Base-by-base conservation (phyloP, 2,888 invertebrate genomes). In the Dioctria linearis region DNA sequence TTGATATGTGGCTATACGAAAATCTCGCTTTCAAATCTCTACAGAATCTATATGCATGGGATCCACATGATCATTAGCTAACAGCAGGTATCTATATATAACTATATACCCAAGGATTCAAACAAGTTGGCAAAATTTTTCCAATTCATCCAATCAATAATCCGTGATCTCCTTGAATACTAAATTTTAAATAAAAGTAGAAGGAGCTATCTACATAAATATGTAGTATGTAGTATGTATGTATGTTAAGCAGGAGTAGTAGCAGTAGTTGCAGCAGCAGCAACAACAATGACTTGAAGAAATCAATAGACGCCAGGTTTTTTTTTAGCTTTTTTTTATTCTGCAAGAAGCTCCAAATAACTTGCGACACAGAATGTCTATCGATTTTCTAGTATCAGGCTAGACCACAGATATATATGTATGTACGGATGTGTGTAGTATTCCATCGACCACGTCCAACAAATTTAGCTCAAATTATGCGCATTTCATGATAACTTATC, bases 401-500 rank as follows among this genome's bases (percentile, higher is more conserved):
- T 1, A 69, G 13, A 69, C 51, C 69, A 69, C 69, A 69, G 25
- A 25, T 25, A 25, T 25, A 25, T 25, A 25, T 25, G 25, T 25
- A 25, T 25, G 25, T 25, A 25, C 25, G 25, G 25, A 25, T 25
- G 25, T 25, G 25, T 25, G 25, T 25, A 25, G 25, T 69, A 69
- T 69, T 69, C 51, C 43, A 49, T 49, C 69, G 54, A 69, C 69
- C 51, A 69, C 51, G n/a, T 69, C 49, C 69, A 69, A 51, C 11
- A 43, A 69, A 69, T 69, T 69, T 69, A 69, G 69, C 69, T 49
- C 51, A 69, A 69, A 69, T 69, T 69, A 69, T 69, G 69, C 69
- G 69, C 69, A 69, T 69, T 69, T 69, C 9, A 69, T 69, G 69
- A 69, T 69, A 69, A 69, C 69, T 49, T 69, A 69, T 69, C 69